phyloP scores from a whole-genome alignment of 2,797 vertebrate genomes.

The Sebastes umbrosus region DNA sequence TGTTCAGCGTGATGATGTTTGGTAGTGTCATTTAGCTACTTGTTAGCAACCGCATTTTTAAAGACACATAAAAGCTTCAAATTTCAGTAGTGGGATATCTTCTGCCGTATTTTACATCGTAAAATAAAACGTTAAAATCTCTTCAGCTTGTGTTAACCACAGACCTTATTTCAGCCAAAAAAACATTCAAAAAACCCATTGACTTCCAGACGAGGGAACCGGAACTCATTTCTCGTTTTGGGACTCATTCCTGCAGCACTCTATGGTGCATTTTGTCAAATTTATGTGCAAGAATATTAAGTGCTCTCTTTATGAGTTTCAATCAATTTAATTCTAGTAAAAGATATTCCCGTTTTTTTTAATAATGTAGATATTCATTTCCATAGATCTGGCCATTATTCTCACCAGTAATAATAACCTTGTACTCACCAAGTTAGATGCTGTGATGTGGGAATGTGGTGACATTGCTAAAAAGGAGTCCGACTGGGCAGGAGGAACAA shows the following conservation, averaged over 20 bases:
- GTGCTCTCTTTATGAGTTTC: background rate
- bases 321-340: background rate
- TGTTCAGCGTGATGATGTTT: no score
- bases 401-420: background rate
- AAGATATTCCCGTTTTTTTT: background rate
- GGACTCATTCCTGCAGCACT: no score
- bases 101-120: no score
- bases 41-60: no score
- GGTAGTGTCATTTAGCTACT: no score
- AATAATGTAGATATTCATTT: background rate
- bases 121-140: no score
- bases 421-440: background rate
- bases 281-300: background rate
- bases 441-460: background rate
- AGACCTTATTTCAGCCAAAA: no score
- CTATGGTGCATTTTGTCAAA: background rate
- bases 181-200: accelerated
- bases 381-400: background rate
- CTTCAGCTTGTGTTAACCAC: no score
- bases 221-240: no score
- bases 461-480: background rate
- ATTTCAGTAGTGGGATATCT: no score
- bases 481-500: background rate
- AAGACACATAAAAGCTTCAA: no score
- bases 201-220: no score